Conservation (phyloP, 2,888 invertebrate species). For the Congeria kusceri region DNA sequence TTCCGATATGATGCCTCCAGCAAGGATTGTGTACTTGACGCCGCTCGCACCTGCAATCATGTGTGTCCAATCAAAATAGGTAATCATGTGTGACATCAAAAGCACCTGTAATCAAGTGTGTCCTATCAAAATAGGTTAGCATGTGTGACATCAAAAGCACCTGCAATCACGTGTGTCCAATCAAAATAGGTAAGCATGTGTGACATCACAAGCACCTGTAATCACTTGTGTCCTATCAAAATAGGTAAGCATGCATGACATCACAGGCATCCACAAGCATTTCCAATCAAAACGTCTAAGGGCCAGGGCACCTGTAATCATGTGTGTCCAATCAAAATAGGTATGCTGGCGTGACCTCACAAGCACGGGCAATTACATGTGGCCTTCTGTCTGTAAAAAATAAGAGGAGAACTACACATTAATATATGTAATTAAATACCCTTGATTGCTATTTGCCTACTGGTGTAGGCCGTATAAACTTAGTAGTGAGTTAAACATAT, state of each 20-base stretch:
- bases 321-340: slow-evolving; percentile 1
- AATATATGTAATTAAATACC: too few relatives aligned
- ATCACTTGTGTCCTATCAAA: too few relatives aligned
- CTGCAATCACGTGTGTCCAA: slow-evolving; percentile 31
- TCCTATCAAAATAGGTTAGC: slow-evolving; percentile 6
- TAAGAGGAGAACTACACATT: too few relatives aligned
- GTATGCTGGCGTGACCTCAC: slow-evolving; percentile 8
- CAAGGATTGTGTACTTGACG: slow-evolving; percentile 18
- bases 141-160: neutral
- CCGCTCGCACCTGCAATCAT: slow-evolving; percentile 12
- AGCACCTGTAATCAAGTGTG: slow-evolving; percentile 1
- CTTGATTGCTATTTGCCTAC: too few relatives aligned
- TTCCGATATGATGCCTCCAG: slow-evolving; percentile 13
- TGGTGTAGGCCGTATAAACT: too few relatives aligned
- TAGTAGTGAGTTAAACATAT: too few relatives aligned
- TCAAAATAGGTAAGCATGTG: slow-evolving; percentile 4
- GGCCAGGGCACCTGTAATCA: neutral
- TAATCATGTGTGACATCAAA: neutral
- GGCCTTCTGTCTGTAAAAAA: too few relatives aligned
- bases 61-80: slow-evolving; percentile 41
- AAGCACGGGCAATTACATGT: slow-evolving; percentile 14
- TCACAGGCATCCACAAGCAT: neutral
- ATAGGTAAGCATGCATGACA: neutral
- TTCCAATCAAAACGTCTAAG: too few relatives aligned
- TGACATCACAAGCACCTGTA: too few relatives aligned